Conservation (phyloP, 2,113 vertebrate species). For the Carlito syrichta region DNA sequence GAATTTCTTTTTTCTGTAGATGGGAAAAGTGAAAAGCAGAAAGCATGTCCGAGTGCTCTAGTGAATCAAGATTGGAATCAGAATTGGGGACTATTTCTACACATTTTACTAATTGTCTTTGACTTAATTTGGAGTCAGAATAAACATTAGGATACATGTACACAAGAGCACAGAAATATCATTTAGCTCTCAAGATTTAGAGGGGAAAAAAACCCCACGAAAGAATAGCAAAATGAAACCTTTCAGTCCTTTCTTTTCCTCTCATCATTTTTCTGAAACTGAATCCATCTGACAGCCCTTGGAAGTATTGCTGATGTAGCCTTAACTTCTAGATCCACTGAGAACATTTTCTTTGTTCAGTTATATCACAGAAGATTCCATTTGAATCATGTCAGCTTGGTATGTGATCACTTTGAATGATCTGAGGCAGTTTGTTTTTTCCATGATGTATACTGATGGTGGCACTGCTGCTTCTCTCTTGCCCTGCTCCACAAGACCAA, state of each 20-base stretch:
- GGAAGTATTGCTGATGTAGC: conserved; percentile 48
- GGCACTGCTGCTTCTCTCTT: background rate
- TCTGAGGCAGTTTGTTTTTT: background rate
- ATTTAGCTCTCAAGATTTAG: background rate
- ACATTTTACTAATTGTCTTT: background rate
- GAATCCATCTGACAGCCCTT: conserved; percentile 30
- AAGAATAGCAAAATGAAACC: background rate
- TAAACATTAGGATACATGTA: background rate
- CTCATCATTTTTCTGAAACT: background rate
- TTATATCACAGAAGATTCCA: background rate
- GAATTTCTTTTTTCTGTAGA: background rate
- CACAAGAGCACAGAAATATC: background rate
- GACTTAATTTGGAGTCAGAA: background rate
- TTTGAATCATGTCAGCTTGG: background rate
- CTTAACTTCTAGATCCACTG: conserved; percentile 46
- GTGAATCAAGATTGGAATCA: background rate
- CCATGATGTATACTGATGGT: background rate
- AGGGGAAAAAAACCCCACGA: background rate
- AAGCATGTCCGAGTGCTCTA: background rate
- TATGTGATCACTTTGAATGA: background rate
- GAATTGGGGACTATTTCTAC: background rate
- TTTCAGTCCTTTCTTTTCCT: background rate
- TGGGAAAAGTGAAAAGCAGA: background rate
- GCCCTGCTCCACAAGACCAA: background rate
- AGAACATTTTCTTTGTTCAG: conserved; percentile 49